Conservation (phyloP, 2,113 vertebrate species). For the Aegypius monachus region DNA sequence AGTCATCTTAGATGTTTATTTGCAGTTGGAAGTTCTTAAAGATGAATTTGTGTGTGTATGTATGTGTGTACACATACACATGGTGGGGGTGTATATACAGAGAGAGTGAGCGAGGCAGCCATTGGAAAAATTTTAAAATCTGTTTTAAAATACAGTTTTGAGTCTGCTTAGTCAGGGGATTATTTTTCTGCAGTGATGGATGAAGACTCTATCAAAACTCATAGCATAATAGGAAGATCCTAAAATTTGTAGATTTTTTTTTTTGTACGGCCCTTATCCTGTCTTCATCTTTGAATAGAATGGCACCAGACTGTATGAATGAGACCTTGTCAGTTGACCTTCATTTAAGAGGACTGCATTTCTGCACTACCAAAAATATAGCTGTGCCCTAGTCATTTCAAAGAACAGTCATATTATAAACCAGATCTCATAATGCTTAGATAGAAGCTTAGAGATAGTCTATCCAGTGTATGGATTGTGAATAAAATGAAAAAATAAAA, state of each 20-base stretch:
- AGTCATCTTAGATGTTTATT: neutral
- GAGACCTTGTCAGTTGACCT: neutral
- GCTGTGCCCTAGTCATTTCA: neutral
- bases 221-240: neutral
- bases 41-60: neutral
- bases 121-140: neutral
- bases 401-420: neutral
- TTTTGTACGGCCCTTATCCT: neutral
- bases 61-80: neutral
- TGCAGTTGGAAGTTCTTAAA: neutral
- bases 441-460: neutral
- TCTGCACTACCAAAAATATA: neutral
- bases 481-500: conserved; percentile 23
- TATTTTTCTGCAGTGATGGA: neutral
- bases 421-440: neutral
- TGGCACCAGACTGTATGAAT: neutral
- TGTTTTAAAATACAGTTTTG: neutral
- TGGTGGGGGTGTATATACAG: too few species aligned
- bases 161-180: neutral
- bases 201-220: neutral
- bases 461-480: neutral
- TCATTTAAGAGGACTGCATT: neutral
- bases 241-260: neutral
- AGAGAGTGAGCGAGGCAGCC: neutral
- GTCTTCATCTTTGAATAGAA: neutral